phyloP scores from a whole-genome alignment of 2,113 vertebrate genomes.

The Pica pica region DNA sequence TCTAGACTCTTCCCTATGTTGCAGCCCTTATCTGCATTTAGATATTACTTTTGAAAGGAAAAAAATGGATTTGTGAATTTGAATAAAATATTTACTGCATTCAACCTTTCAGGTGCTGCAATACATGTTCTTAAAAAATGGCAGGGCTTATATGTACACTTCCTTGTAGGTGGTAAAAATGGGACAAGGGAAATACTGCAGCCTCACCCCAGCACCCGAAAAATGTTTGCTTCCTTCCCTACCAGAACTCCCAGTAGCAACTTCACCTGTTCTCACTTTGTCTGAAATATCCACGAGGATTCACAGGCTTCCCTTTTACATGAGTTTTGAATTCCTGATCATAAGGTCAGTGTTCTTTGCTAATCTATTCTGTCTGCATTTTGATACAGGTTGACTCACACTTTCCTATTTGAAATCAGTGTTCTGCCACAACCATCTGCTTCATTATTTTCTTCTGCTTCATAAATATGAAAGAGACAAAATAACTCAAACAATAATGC shows the following conservation, averaged over 20 bases:
- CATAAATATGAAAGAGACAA: neutral
- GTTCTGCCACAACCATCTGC: neutral
- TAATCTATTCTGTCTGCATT: neutral
- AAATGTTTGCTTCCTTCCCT: neutral
- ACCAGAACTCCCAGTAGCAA: accelerated
- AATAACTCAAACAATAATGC: neutral
- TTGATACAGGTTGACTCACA: neutral
- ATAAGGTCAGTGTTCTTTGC: neutral
- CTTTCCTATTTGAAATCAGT: neutral
- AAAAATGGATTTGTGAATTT: neutral
- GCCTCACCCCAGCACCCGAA: neutral
- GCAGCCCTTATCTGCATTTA: neutral
- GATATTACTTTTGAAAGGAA: neutral
- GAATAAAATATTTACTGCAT: neutral
- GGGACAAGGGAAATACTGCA: neutral
- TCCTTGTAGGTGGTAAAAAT: neutral
- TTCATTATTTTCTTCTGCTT: neutral
- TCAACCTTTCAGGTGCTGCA: neutral
- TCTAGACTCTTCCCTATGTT: neutral
- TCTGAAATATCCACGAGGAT: neutral
- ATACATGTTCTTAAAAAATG: neutral
- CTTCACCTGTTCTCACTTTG: neutral
- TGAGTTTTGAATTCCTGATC: neutral
- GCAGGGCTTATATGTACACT: neutral
- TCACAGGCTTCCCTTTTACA: neutral